Evolutionary conservation across 2,797 vertebrate species (phyloP).

Genomic region (Benthosema pterotum): DNA sequence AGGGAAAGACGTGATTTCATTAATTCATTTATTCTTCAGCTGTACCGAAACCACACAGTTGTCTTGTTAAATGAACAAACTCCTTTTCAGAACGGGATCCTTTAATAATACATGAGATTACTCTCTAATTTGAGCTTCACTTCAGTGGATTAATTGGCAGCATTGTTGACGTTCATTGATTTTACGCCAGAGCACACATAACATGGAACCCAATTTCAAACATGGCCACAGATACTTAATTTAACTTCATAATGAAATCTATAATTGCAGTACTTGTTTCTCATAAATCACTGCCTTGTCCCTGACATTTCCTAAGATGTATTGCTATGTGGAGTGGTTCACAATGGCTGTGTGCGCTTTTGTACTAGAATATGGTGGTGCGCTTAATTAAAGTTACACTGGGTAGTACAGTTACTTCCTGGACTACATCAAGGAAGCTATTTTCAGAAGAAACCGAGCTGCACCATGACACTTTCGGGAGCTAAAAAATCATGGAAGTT

Average conservation of each 20-base stretch:
- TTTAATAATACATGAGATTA: too few species aligned
- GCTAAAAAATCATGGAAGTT: too few species aligned
- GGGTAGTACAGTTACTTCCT: too few species aligned
- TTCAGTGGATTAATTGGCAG: not conserved
- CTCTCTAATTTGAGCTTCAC: constrained; percentile 16
- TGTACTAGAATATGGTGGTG: not conserved
- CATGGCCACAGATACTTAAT: not conserved
- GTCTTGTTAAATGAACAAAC: not conserved
- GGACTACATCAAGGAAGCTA: too few species aligned
- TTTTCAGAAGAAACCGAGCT: too few species aligned
- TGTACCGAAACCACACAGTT: not conserved
- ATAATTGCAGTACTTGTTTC: not conserved
- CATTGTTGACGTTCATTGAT: constrained; percentile 23
- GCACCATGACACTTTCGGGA: too few species aligned
- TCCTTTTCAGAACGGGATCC: not conserved
- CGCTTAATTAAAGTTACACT: too few species aligned
- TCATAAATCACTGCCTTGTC: not conserved
- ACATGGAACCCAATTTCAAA: not conserved
- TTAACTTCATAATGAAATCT: not conserved
- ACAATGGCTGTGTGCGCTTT: not conserved
- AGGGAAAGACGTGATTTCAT: too few species aligned
- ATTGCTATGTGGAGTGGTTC: not conserved
- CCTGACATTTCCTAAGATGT: not conserved
- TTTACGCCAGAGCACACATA: constrained; percentile 13
- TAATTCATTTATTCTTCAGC: not conserved